phyloP scores from a whole-genome alignment of 2,888 invertebrate genomes.

The Aphelenchoides bicaudatus region DNA sequence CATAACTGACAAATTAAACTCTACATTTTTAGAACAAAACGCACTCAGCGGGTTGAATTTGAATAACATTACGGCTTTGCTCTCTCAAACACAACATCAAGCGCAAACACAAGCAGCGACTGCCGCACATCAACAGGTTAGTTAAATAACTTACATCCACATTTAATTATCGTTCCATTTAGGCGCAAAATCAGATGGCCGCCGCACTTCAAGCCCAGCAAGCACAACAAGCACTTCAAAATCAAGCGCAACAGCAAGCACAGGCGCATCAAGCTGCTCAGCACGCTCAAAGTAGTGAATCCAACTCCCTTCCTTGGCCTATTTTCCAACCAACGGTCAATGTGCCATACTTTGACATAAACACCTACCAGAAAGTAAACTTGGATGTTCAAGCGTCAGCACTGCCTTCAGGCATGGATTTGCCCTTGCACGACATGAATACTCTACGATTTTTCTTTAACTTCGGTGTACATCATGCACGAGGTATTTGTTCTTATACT shows the following conservation, averaged over 20 bases:
- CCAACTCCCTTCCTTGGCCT: constrained; percentile 50
- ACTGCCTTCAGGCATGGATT: constrained; percentile 48
- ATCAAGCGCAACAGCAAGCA: constrained; percentile 10
- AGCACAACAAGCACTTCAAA: constrained; percentile 21
- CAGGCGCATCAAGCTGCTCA: neutral
- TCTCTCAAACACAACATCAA: constrained; percentile 23
- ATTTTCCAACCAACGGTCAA: constrained; percentile 40
- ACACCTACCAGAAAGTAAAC: constrained; percentile 48
- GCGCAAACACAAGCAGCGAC: constrained; percentile 1
- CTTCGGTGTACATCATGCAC: constrained; percentile 52
- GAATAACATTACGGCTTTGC: constrained; percentile 3
- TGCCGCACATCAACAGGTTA: neutral
- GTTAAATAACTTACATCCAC: too few relatives aligned
- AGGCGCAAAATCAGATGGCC: constrained; percentile 29
- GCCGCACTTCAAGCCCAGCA: constrained; percentile 26
- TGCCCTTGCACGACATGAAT: constrained; percentile 50
- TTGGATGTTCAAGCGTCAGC: constrained; percentile 46
- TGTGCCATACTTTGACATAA: constrained; percentile 48
- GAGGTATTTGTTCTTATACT: too few relatives aligned
- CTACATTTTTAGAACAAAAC: too few relatives aligned
- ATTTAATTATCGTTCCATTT: too few relatives aligned
- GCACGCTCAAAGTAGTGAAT: constrained; percentile 5
- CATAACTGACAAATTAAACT: too few relatives aligned
- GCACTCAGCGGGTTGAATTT: too few relatives aligned
- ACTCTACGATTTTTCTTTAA: constrained; percentile 56